These are phyloP conservation scores for Erebia aethiops DNA, from an alignment of 2,888 invertebrate genomes.

Conservation along the genomic window DNA sequence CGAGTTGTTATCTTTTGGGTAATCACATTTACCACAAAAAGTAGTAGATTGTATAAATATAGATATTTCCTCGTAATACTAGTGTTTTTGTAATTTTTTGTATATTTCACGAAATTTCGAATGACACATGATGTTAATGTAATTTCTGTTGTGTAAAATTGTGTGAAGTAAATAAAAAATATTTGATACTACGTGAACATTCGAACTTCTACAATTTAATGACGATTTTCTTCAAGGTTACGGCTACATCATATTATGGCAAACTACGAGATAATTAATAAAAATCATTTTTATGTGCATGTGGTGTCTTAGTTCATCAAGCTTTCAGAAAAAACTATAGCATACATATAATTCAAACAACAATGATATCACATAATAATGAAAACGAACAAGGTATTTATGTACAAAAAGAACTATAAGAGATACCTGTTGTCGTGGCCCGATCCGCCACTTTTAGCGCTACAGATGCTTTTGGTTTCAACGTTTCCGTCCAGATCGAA, in stretches of 20 bases:
- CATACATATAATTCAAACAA: background rate
- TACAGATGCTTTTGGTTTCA: conserved; percentile 94
- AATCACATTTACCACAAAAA: too few species aligned
- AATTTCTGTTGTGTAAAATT: background rate
- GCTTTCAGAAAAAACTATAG: conserved; percentile 4
- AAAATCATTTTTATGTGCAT: background rate
- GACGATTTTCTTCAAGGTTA: background rate
- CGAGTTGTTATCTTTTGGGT: background rate
- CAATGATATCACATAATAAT: conserved; percentile 3
- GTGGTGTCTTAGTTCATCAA: background rate
- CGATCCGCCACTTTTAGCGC: conserved; percentile 89
- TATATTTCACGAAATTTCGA: background rate
- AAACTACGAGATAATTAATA: background rate
- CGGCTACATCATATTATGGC: background rate
- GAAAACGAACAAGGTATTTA: conserved; percentile 26
- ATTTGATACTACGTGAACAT: background rate
- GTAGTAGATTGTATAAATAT: too few species aligned
- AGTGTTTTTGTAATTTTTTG: background rate
- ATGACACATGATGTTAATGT: background rate
- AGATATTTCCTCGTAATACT: too few species aligned
- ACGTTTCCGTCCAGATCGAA: conserved; percentile 96
- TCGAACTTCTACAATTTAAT: background rate
- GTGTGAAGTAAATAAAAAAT: background rate
- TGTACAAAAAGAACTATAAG: conserved; percentile 23
- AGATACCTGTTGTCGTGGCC: conserved; percentile 90